phyloP scores from a whole-genome alignment of 2,888 invertebrate genomes.

The Argyra leucocephala region DNA sequence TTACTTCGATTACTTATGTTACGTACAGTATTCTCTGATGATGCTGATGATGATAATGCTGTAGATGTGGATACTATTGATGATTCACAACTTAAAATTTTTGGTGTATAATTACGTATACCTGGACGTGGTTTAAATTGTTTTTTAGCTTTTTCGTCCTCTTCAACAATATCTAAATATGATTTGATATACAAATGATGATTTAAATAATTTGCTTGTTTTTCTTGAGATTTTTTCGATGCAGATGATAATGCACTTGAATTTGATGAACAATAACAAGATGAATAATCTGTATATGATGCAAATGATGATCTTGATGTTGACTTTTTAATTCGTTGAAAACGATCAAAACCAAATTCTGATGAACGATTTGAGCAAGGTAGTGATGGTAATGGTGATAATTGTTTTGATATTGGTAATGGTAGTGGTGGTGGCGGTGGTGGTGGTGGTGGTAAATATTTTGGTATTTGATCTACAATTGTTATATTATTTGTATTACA shows the following conservation, averaged over 20 bases:
- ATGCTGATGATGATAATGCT: too few relatives aligned
- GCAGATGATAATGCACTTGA: conserved; percentile 41
- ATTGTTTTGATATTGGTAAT: neutral
- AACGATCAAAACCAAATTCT: neutral
- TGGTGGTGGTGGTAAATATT: conserved; percentile 27
- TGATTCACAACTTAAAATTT: conserved; percentile 47
- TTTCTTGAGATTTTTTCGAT: conserved; percentile 34
- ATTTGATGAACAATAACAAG: conserved; percentile 36
- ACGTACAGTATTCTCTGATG: conserved; percentile 6
- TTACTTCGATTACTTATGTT: conserved; percentile 25
- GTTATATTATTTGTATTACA: neutral
- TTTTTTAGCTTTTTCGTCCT: conserved; percentile 44
- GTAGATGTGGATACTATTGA: too few relatives aligned
- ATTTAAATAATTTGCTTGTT: conserved; percentile 45
- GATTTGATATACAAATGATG: conserved; percentile 50
- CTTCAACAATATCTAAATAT: conserved; percentile 46
- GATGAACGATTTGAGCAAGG: neutral
- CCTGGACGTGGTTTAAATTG: conserved; percentile 49
- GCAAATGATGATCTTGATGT: conserved; percentile 37
- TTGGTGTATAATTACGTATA: conserved; percentile 63
- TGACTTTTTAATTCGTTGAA: conserved; percentile 9
- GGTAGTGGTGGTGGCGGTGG: neutral
- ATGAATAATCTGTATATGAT: conserved; percentile 41
- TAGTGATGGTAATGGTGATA: neutral
- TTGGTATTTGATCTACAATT: conserved; percentile 24